Conservation (phyloP, 2,113 vertebrate genomes). For the Vulpes ferrilata region DNA sequence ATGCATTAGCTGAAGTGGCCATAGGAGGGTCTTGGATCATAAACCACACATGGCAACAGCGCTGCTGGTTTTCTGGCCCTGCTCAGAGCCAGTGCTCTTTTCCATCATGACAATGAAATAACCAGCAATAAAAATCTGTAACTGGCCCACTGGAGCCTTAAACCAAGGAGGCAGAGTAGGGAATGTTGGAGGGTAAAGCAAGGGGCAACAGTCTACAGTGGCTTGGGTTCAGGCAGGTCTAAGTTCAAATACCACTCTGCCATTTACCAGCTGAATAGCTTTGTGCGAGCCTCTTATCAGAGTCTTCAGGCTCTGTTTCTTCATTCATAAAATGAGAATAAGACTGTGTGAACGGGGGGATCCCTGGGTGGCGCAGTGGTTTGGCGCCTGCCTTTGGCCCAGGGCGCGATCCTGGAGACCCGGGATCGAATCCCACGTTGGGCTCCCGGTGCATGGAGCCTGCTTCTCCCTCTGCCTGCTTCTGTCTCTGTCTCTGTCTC, state of each 20-base stretch:
- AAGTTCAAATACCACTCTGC: background rate
- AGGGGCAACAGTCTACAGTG: background rate
- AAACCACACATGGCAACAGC: background rate
- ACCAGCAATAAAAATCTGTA: background rate
- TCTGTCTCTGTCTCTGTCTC: too few species aligned
- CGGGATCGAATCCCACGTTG: too few species aligned
- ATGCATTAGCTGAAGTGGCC: background rate
- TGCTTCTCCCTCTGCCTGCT: too few species aligned
- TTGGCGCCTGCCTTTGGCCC: too few species aligned
- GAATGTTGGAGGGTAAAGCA: background rate
- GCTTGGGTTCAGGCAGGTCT: background rate
- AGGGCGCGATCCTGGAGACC: too few species aligned
- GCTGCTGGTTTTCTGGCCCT: background rate
- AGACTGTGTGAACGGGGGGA: background rate
- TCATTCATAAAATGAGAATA: conserved; percentile 29
- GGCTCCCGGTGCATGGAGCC: too few species aligned
- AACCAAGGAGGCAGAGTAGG: background rate
- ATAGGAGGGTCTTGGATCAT: background rate
- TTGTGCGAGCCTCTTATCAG: background rate
- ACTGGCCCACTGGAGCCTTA: background rate
- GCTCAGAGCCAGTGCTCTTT: background rate
- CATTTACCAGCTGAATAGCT: background rate
- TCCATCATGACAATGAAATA: background rate
- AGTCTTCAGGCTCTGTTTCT: background rate
- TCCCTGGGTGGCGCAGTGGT: too few species aligned